A percentile compares a stretch with the other conserved stretches of the same genome.
Conservation (phyloP, 2,113 vertebrate genomes). For the Hipposideros armiger region DNA sequence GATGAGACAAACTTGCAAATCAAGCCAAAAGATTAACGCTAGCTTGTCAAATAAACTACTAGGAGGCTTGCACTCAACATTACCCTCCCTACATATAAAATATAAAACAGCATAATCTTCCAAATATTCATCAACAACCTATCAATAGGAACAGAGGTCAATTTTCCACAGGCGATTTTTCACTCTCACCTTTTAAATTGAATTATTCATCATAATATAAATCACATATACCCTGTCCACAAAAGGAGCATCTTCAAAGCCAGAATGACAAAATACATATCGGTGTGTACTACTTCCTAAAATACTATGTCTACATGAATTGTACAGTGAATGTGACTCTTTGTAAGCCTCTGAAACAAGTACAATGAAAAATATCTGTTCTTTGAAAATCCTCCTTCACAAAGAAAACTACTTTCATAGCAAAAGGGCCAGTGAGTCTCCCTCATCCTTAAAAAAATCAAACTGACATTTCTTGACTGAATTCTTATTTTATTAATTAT, state of each 20-base stretch:
- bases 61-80: background rate
- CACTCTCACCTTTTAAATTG: slow-evolving; percentile 54
- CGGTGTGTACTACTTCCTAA: slow-evolving; percentile 10
- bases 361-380: slow-evolving; percentile 23
- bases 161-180: background rate
- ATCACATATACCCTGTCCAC: background rate
- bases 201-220: background rate
- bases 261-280: background rate
- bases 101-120: slow-evolving; percentile 33
- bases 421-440: background rate
- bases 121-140: slow-evolving; percentile 38
- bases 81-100: slow-evolving; percentile 54
- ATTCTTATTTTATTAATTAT: slow-evolving; percentile 53
- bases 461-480: slow-evolving; percentile 32
- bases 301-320: background rate
- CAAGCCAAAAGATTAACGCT: slow-evolving; percentile 35
- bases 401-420: slow-evolving; percentile 52
- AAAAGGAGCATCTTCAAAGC: slow-evolving; percentile 37
- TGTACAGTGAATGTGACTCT: background rate
- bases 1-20: slow-evolving; percentile 39
- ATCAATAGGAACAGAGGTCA: slow-evolving; percentile 6
- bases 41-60: slow-evolving; percentile 37
- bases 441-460: slow-evolving; percentile 22
- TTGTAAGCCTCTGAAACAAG: background rate
- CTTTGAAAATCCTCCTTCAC: slow-evolving; percentile 1